Evolutionary conservation across 2,888 invertebrate genomes (phyloP), one percentile per base, ranked within the genome.

Genomic region (Leptura quadrifasciata): DNA sequence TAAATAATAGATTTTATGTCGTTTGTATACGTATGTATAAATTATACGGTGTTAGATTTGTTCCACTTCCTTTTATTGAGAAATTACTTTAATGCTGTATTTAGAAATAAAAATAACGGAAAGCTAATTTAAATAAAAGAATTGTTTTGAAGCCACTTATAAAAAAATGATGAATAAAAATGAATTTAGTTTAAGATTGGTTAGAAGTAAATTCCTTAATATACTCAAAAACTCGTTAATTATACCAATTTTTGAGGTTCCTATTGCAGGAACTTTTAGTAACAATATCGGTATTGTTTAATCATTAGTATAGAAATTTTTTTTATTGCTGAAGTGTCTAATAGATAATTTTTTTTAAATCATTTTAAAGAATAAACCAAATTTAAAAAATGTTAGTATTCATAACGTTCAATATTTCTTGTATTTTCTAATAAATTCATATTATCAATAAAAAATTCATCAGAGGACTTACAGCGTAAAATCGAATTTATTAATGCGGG

Each of bases 401-500:
- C 47, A 47, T 0, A 47, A n/a, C 47, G 47, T 47, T n/a, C 4
- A 47, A n/a, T n/a, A 15, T 47, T n/a, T 47, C 2, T 47, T 47
- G n/a, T 47, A 47, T n/a, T 47, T 47, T 47, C 4, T 55, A 68
- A 55, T 27, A 71, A 71, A 61, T 63, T 61, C 52, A 70, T 57
- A 61, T 61, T 61, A 58, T 60, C 61, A 71, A 61, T 47, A 71
- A 64, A 72, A 72, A 54, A 39, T 55, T 47, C 55, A 54, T 63
- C 35, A 63, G 18, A 12, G 17, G 39, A 47, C 64, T 52, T 63
- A 35, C 64, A 31, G 58, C 58, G 72, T 65, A 55, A 65, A 74
- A 74, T 74, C 67, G 67, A 74, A 47, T 67, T 58, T 39, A 74
- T 74, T 74, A 67, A 64, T 71, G 61, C 52, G 58, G 24, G n/a